Percentiles rank a stretch among this genome's conserved stretches.
phyloP scores from a whole-genome alignment of 2,797 vertebrate species.

The Characodon lateralis region DNA sequence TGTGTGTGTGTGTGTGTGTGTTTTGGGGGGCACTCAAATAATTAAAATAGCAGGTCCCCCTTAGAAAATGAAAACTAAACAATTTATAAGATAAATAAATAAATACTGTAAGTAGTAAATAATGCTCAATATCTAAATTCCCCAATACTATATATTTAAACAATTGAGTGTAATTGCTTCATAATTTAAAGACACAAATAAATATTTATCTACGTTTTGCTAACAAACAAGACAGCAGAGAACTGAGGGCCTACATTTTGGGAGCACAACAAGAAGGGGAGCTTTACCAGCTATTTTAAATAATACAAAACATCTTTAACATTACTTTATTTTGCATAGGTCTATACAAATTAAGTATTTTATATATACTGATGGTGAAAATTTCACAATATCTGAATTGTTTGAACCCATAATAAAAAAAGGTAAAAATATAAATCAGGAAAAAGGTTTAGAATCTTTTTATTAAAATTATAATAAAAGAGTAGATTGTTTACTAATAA shows the following conservation, averaged over 20 bases:
- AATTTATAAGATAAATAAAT: background rate
- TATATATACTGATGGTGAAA: background rate
- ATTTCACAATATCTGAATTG: background rate
- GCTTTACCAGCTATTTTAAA: background rate
- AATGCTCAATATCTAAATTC: background rate
- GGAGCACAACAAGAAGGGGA: background rate
- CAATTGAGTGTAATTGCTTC: background rate
- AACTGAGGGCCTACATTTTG: background rate
- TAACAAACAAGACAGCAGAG: background rate
- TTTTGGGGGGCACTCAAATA: too few species aligned
- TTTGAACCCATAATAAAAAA: constrained; percentile 6
- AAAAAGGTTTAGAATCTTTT: background rate
- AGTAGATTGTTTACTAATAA: constrained; percentile 40
- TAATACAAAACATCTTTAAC: background rate
- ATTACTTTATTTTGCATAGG: background rate
- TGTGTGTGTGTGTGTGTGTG: too few species aligned
- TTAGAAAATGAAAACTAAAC: too few species aligned
- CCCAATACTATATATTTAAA: background rate
- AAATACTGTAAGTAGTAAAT: background rate
- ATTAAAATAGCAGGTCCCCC: too few species aligned
- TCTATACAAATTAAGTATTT: background rate
- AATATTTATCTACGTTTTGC: background rate
- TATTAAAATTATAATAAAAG: constrained; percentile 32
- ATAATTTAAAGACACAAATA: background rate
- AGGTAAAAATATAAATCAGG: background rate